Evolutionary conservation across 1,140 invertebrate genomes (phyloP).

Genomic region (Charaxes varanes): DNA sequence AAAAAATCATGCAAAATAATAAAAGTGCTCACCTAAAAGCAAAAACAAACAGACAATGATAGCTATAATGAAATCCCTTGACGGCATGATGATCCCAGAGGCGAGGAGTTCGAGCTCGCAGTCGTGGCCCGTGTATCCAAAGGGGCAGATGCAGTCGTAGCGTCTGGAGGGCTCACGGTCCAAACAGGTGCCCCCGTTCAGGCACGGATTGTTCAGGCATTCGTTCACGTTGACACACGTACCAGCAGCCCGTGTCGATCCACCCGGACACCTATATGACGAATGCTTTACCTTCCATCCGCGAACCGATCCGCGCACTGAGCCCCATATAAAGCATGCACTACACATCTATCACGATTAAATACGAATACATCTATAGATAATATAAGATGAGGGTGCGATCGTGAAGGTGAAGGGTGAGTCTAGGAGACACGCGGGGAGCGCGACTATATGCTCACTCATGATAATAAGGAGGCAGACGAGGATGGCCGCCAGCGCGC

Average conservation of each 20-base stretch:
- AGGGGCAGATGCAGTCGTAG: slow-evolving; percentile 84
- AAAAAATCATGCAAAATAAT: slow-evolving; percentile 46
- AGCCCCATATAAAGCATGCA: slow-evolving; percentile 53
- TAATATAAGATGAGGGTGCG: slow-evolving; percentile 32
- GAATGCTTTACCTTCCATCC: slow-evolving; percentile 38
- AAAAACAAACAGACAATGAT: slow-evolving; percentile 84
- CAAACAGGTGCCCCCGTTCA: slow-evolving; percentile 82
- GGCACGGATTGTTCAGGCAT: slow-evolving; percentile 80
- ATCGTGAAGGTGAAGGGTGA: slow-evolving; percentile 39
- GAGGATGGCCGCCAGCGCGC: slow-evolving; percentile 92
- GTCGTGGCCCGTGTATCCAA: slow-evolving; percentile 84
- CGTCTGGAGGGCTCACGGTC: slow-evolving; percentile 81
- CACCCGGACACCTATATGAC: slow-evolving; percentile 81
- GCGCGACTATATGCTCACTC: slow-evolving; percentile 81
- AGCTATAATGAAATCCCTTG: slow-evolving; percentile 88
- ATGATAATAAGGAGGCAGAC: slow-evolving; percentile 95
- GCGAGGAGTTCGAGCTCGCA: slow-evolving; percentile 85
- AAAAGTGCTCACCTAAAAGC: slow-evolving; percentile 82
- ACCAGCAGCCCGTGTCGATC: slow-evolving; percentile 77
- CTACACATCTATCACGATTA: slow-evolving; percentile 42
- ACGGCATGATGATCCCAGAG: slow-evolving; percentile 85
- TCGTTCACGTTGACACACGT: slow-evolving; percentile 86
- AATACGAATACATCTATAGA: slow-evolving; percentile 42
- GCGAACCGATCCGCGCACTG: slow-evolving; percentile 42
- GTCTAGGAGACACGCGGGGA: slow-evolving; percentile 39